Evolutionary conservation across 1,140 invertebrate genomes (phyloP).

Genomic region (Parasteatoda tepidariorum): DNA sequence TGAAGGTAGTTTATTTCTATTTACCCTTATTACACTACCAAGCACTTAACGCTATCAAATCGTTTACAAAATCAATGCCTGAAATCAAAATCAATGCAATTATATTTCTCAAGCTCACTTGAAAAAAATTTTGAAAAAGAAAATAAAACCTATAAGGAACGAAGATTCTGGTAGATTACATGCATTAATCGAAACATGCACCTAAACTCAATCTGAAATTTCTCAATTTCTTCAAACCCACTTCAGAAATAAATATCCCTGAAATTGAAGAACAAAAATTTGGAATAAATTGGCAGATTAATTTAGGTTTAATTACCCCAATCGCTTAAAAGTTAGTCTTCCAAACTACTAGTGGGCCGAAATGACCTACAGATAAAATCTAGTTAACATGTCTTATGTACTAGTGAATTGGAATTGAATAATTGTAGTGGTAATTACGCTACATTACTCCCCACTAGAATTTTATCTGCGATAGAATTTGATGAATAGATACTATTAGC

Average conservation of each 20-base stretch:
- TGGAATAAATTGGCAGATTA: conserved; percentile 8
- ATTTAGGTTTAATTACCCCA: neutral
- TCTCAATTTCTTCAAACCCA: conserved; percentile 1
- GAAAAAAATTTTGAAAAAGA: neutral
- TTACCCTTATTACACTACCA: no score
- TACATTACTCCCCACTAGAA: no score
- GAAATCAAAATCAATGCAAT: no score
- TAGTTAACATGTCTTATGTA: no score
- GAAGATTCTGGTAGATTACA: neutral
- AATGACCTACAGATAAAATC: no score
- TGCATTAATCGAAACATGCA: neutral
- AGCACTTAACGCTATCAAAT: no score
- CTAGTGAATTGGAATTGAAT: no score
- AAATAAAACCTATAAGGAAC: neutral
- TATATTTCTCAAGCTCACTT: neutral
- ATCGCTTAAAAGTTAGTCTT: neutral
- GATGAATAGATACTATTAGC: no score
- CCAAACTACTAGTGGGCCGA: no score
- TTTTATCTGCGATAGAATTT: no score
- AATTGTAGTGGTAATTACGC: no score
- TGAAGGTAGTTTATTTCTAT: no score
- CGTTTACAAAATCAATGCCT: neutral
- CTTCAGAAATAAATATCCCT: conserved; percentile 7
- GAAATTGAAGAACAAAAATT: conserved; percentile 12
- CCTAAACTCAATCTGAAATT: conserved; percentile 33